These are phyloP conservation scores for Trissoscelio sp. DNA, from an alignment of 2,888 invertebrate species.

Conservation along the genomic window DNA sequence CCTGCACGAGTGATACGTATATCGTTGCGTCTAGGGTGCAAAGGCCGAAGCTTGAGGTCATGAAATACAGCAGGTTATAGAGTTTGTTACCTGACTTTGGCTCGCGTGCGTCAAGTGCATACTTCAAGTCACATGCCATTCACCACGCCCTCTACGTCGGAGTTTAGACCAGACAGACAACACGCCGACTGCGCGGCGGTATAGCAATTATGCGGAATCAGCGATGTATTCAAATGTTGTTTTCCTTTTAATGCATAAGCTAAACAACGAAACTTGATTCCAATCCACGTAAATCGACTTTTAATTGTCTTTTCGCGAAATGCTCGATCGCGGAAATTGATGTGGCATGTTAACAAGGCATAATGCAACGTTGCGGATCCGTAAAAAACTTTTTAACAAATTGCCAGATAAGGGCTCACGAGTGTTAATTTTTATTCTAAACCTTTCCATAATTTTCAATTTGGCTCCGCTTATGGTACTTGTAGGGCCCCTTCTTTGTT, in stretches of 20 bases:
- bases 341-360: neutral
- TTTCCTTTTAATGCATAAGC: conserved; percentile 53
- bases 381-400: neutral
- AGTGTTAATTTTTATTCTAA: neutral
- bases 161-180: conserved; percentile 67
- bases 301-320: conserved; percentile 1
- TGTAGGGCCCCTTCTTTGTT: too few relatives aligned
- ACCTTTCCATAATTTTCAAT: neutral
- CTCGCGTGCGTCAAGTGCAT: conserved; percentile 80
- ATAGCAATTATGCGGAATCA: conserved; percentile 60
- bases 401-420: neutral
- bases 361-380: neutral
- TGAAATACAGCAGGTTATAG: conserved; percentile 64
- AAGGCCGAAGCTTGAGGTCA: conserved; percentile 64
- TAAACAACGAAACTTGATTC: conserved; percentile 3
- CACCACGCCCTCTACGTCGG: conserved; percentile 66
- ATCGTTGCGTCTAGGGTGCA: conserved; percentile 63
- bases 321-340: neutral
- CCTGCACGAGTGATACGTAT: conserved; percentile 67
- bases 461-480: neutral
- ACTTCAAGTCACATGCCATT: conserved; percentile 77
- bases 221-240: conserved; percentile 54
- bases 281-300: conserved; percentile 23
- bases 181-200: conserved; percentile 26
- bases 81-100: conserved; percentile 70